These are phyloP conservation scores for Monochamus saltuarius DNA, from an alignment of 1,140 invertebrate species.

Conservation along the genomic window DNA sequence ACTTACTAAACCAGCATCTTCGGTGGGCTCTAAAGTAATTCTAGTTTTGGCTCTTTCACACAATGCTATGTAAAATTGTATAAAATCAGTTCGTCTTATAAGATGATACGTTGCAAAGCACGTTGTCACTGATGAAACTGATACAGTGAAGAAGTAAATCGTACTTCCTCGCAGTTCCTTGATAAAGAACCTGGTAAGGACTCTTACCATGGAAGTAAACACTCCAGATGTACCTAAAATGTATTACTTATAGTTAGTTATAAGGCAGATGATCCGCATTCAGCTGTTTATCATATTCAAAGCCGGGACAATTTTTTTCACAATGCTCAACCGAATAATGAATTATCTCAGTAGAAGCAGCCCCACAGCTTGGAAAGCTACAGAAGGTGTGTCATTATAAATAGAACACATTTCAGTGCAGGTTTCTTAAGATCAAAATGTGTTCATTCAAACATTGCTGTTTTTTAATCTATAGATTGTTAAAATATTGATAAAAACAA, in stretches of 20 bases:
- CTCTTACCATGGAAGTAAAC: slow-evolving; percentile 79
- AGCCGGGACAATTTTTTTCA: too few species aligned
- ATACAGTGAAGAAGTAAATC: slow-evolving; percentile 80
- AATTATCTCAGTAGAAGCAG: too few species aligned
- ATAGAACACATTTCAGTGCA: too few species aligned
- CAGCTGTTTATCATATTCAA: background rate
- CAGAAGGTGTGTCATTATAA: too few species aligned
- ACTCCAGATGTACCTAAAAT: slow-evolving; percentile 78
- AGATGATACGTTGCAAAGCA: slow-evolving; percentile 77
- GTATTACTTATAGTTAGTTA: background rate
- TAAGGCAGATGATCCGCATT: background rate
- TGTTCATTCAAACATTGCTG: too few species aligned
- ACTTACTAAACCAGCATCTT: slow-evolving; percentile 74
- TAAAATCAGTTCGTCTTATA: slow-evolving; percentile 76
- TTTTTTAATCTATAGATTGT: too few species aligned
- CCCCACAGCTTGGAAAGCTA: too few species aligned
- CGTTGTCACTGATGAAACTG: slow-evolving; percentile 69
- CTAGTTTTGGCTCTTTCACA: slow-evolving; percentile 71
- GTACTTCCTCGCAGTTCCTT: slow-evolving; percentile 76
- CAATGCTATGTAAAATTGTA: slow-evolving; percentile 77
- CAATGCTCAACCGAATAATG: too few species aligned
- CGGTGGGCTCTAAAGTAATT: slow-evolving; percentile 73
- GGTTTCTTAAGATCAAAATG: too few species aligned
- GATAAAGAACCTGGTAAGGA: slow-evolving; percentile 76
- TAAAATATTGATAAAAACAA: too few species aligned